These are phyloP conservation scores for Cotesia glomerata DNA, from an alignment of 1,140 invertebrate genomes.

Conservation along the genomic window DNA sequence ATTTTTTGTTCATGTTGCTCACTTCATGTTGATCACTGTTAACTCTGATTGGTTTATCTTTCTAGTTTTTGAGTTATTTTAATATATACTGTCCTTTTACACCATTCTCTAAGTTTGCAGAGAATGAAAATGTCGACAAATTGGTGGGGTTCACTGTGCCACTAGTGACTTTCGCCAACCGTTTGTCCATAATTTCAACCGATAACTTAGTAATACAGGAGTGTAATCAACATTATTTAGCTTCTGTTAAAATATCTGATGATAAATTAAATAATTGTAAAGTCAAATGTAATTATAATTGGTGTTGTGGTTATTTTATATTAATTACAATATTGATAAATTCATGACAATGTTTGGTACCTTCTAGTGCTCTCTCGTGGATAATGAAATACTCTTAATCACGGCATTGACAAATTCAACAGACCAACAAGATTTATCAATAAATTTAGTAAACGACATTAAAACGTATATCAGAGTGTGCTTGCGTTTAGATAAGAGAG, in stretches of 20 bases:
- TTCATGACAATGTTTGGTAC: no score
- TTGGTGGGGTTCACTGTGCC: conserved; percentile 57
- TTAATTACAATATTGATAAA: no score
- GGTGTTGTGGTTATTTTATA: no score
- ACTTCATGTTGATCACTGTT: not conserved
- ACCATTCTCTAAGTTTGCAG: not conserved
- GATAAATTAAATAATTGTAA: not conserved
- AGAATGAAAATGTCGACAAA: conserved; percentile 58
- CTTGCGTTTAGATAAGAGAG: conserved; percentile 9
- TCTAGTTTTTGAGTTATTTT: not conserved
- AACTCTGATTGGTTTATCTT: not conserved
- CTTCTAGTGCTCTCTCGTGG: no score
- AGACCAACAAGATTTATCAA: not conserved
- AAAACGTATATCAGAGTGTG: not conserved
- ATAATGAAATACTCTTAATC: no score
- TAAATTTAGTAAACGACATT: not conserved
- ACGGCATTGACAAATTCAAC: not conserved
- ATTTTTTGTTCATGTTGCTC: not conserved
- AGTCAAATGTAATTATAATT: no score
- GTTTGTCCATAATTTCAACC: conserved; percentile 34
- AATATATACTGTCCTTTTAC: not conserved
- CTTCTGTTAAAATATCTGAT: not conserved
- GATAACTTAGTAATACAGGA: conserved; percentile 20
- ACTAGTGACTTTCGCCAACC: conserved; percentile 53
- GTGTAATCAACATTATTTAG: conserved; percentile 11